These are phyloP conservation scores for Leptinotarsa undecemlineata DNA, from an alignment of 1,140 invertebrate species.

Conservation along the genomic window DNA sequence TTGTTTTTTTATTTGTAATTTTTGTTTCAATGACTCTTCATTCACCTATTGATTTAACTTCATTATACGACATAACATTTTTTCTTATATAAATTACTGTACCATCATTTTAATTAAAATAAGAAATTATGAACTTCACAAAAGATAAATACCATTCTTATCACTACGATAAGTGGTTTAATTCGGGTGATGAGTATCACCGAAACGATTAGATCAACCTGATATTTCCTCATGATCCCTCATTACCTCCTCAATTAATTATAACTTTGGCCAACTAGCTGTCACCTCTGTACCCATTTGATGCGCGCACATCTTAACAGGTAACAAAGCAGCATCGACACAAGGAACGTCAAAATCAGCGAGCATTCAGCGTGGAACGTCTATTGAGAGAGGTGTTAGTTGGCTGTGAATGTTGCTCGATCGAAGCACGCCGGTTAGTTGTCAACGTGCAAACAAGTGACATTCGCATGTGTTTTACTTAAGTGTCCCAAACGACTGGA, in stretches of 20 bases:
- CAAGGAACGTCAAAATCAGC: background rate
- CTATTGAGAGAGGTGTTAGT: background rate
- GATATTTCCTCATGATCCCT: background rate
- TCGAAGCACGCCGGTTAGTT: background rate
- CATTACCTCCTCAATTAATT: background rate
- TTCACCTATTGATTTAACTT: too few relatives aligned
- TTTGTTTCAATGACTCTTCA: too few relatives aligned
- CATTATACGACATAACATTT: too few relatives aligned
- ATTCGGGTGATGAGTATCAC: too few relatives aligned
- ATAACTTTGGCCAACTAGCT: background rate
- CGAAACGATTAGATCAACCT: too few relatives aligned
- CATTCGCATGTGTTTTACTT: background rate
- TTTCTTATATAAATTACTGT: too few relatives aligned
- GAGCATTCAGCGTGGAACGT: background rate
- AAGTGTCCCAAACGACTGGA: background rate
- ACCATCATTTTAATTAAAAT: too few relatives aligned
- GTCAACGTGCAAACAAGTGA: background rate
- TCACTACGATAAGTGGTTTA: too few relatives aligned
- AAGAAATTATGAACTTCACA: too few relatives aligned
- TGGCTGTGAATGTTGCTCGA: background rate
- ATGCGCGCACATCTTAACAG: background rate
- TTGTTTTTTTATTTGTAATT: too few relatives aligned
- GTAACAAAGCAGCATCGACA: background rate
- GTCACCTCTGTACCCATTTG: background rate
- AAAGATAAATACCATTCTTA: too few relatives aligned